These are phyloP conservation scores for Sigmodon hispidus DNA, from an alignment of 2,113 vertebrate genomes.

Conservation along the genomic window DNA sequence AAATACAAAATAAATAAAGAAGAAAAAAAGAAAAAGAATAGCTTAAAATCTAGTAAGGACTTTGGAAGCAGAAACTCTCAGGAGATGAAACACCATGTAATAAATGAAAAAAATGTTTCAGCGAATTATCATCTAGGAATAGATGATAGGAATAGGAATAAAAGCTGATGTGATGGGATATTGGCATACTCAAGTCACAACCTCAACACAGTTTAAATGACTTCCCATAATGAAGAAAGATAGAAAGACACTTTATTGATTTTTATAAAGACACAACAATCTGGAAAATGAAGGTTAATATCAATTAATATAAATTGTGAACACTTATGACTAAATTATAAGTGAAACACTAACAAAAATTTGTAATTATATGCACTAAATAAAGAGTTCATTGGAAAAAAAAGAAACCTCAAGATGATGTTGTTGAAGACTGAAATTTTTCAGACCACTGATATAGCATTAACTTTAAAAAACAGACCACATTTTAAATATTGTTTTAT, in stretches of 20 bases:
- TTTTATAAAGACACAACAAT: slow-evolving; percentile 7
- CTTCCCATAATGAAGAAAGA: background rate
- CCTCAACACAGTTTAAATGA: background rate
- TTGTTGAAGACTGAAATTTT: background rate
- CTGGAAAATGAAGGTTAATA: slow-evolving; percentile 26
- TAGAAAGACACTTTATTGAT: slow-evolving; percentile 12
- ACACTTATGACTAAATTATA: slow-evolving; percentile 52
- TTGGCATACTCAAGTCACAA: background rate
- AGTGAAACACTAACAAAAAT: slow-evolving; percentile 27
- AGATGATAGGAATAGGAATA: too few relatives aligned
- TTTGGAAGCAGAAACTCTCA: background rate
- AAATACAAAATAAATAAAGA: too few relatives aligned
- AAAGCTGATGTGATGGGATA: background rate
- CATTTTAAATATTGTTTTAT: background rate
- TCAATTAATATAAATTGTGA: background rate
- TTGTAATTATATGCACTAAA: background rate
- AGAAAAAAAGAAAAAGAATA: too few relatives aligned
- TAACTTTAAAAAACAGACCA: background rate
- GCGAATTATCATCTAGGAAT: background rate
- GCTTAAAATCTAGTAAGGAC: background rate
- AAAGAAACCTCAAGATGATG: background rate
- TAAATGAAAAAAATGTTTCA: background rate
- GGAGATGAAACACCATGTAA: background rate
- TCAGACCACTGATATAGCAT: background rate
- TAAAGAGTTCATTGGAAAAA: background rate